Evolutionary conservation across 2,888 invertebrate species (phyloP).

Genomic region (Temnothorax ravouxi): DNA sequence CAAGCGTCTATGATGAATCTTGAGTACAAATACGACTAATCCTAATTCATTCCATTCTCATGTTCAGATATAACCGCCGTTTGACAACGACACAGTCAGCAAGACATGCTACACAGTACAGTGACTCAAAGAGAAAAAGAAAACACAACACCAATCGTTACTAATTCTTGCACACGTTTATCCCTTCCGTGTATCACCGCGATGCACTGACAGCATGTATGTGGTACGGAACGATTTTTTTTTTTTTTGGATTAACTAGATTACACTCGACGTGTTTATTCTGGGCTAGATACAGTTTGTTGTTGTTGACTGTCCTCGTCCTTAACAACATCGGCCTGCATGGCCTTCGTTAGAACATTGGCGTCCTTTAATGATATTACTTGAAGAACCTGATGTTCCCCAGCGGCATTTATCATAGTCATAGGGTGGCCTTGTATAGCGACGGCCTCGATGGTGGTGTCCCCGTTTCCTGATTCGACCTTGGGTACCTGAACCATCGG

Average conservation of each 20-base stretch:
- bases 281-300: conserved; percentile 87
- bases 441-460: conserved; percentile 91
- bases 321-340: conserved; percentile 88
- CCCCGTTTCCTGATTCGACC: conserved; percentile 92
- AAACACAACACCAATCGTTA: conserved; percentile 71
- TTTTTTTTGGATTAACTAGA: conserved; percentile 65
- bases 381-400: conserved; percentile 93
- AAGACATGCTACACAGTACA: conserved; percentile 63
- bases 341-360: conserved; percentile 93
- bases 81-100: conserved; percentile 44
- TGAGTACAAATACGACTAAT: conserved; percentile 76
- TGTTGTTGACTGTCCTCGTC: conserved; percentile 85
- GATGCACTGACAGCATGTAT: conserved; percentile 50
- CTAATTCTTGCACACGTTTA: conserved; percentile 66
- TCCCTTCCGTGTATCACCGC: conserved; percentile 60
- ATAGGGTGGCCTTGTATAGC: conserved; percentile 93
- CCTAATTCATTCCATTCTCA: conserved; percentile 70
- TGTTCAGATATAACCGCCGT: conserved; percentile 59
- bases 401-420: conserved; percentile 90
- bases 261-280: conserved; percentile 78
- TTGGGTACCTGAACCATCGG: conserved; percentile 94
- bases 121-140: conserved; percentile 63
- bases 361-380: conserved; percentile 95
- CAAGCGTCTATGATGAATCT: conserved; percentile 71
- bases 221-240: conserved; percentile 58